Percentiles rank a stretch among this genome's conserved stretches.
These are phyloP conservation scores for Catonia carolina DNA, from an alignment of 2,888 invertebrate species.

Conservation along the genomic window DNA sequence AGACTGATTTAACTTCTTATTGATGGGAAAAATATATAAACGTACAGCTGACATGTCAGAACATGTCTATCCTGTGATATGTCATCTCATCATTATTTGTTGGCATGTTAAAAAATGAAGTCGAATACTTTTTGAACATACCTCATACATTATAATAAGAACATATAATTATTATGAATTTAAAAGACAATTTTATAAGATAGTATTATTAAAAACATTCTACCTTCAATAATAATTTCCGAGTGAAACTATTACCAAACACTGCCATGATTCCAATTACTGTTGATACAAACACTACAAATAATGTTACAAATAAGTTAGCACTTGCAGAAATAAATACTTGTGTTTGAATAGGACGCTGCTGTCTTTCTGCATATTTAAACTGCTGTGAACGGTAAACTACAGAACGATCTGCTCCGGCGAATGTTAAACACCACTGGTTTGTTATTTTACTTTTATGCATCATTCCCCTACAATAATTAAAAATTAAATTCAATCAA, in stretches of 20 bases:
- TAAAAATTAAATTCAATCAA: neutral
- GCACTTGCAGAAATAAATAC: slow-evolving; percentile 60
- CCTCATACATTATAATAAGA: too few relatives aligned
- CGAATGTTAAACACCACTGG: slow-evolving; percentile 67
- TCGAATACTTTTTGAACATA: too few relatives aligned
- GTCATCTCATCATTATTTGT: too few relatives aligned
- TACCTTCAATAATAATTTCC: neutral
- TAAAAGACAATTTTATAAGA: too few relatives aligned
- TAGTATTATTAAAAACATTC: too few relatives aligned
- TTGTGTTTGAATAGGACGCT: slow-evolving; percentile 41
- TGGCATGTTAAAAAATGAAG: too few relatives aligned
- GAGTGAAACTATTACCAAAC: slow-evolving; percentile 10
- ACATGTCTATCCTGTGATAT: too few relatives aligned
- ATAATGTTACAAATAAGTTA: slow-evolving; percentile 45
- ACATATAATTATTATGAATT: too few relatives aligned
- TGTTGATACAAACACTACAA: slow-evolving; percentile 49
- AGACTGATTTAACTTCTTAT: too few relatives aligned
- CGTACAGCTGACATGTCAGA: too few relatives aligned
- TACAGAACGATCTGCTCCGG: slow-evolving; percentile 75
- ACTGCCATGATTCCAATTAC: slow-evolving; percentile 56
- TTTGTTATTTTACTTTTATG: slow-evolving; percentile 26
- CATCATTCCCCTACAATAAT: neutral
- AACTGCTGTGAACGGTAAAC: slow-evolving; percentile 71
- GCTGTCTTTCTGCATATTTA: slow-evolving; percentile 44
- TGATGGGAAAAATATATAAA: too few relatives aligned